Evolutionary conservation across 2,113 vertebrate species (phyloP).

Genomic region (Atrichornis clamosus): DNA sequence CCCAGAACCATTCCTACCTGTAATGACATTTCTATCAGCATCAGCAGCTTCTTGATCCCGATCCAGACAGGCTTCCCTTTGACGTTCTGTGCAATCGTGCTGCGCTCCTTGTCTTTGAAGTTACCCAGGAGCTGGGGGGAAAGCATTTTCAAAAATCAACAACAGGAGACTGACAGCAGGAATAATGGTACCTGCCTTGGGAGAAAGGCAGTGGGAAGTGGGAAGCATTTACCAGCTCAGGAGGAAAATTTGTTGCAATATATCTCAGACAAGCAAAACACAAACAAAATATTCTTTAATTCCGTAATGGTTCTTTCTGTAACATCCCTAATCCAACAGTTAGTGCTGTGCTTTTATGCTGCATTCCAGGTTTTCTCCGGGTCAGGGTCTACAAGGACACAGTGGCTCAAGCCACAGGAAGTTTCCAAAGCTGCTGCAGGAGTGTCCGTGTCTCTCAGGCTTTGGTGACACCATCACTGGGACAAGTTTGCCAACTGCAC

Average conservation of each 20-base stretch:
- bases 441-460: not conserved
- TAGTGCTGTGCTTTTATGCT: not conserved
- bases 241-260: not conserved
- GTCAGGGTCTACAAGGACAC: not conserved
- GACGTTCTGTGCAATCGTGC: constrained; percentile 82
- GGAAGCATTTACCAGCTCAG: not conserved
- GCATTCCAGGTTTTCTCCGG: not conserved
- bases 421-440: not conserved
- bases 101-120: constrained; percentile 89
- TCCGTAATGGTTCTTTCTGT: not conserved
- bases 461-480: not conserved
- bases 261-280: not conserved
- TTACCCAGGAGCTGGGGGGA: constrained; percentile 84
- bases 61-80: constrained; percentile 84
- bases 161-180: not conserved
- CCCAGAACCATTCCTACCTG: constrained; percentile 79
- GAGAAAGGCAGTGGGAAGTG: not conserved
- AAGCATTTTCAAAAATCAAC: not conserved
- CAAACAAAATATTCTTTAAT: not conserved
- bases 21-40: constrained; percentile 96
- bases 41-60: constrained; percentile 95
- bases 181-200: not conserved
- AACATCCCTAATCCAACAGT: not conserved
- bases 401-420: not conserved
- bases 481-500: not conserved